phyloP scores from a whole-genome alignment of 2,113 vertebrate species.

The Prinia subflava region DNA sequence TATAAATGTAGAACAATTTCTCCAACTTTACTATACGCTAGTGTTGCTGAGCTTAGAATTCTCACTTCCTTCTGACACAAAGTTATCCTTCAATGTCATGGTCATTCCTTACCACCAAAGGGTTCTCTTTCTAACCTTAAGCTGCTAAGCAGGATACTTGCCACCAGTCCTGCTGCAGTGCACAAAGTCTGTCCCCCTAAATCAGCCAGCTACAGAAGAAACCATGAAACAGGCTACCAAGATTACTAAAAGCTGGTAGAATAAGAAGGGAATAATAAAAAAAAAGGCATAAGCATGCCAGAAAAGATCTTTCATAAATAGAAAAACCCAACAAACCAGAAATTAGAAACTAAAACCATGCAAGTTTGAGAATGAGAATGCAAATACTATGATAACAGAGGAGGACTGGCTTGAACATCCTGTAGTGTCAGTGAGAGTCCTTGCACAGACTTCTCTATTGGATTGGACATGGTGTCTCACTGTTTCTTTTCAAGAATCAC shows the following conservation, averaged over 20 bases:
- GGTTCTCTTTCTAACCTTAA: background rate
- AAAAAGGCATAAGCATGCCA: background rate
- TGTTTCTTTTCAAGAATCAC: background rate
- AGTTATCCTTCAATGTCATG: background rate
- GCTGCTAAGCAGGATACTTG: background rate
- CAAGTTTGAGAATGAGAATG: background rate
- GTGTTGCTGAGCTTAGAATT: background rate
- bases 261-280: background rate
- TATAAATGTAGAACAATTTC: background rate
- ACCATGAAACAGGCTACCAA: background rate
- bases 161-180: background rate
- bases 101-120: background rate
- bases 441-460: background rate
- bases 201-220: background rate
- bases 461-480: background rate
- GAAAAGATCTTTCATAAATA: background rate
- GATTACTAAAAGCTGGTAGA: background rate
- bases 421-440: background rate
- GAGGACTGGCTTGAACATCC: background rate
- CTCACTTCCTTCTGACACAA: background rate
- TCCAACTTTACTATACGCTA: background rate
- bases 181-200: background rate
- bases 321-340: background rate
- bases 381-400: background rate
- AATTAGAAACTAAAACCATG: background rate